These are phyloP conservation scores for Mus minutoides DNA, from an alignment of 2,797 vertebrate species.

Conservation along the genomic window DNA sequence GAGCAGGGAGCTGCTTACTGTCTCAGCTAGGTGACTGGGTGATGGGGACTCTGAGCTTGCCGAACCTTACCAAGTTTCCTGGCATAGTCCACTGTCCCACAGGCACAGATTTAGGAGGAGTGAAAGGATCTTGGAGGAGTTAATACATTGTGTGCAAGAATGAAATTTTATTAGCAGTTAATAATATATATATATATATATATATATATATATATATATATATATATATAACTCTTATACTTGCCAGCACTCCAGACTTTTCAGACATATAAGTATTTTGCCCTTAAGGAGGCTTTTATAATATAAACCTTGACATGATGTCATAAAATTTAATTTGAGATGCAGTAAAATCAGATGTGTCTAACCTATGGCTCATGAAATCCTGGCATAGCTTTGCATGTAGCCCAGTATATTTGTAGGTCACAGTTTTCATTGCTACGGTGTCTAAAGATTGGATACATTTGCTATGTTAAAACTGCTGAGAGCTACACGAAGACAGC, in stretches of 20 bases:
- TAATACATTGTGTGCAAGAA: background rate
- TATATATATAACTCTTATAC: background rate
- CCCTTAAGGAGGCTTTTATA: background rate
- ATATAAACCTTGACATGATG: background rate
- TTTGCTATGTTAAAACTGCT: background rate
- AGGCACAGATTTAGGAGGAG: background rate
- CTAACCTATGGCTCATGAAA: background rate
- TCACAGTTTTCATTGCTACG: background rate
- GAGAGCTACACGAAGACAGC: accelerated
- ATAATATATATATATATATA: background rate
- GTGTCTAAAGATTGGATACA: background rate
- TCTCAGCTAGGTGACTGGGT: background rate
- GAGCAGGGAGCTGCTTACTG: background rate
- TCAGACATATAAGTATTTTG: accelerated
- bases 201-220: background rate
- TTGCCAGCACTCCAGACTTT: background rate
- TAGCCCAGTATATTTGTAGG: background rate
- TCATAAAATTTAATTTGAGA: background rate
- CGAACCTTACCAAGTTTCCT: background rate
- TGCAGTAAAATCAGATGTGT: background rate
- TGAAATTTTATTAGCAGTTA: background rate
- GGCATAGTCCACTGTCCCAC: background rate
- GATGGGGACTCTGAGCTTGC: background rate
- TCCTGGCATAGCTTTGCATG: too few species aligned
- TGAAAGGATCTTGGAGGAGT: background rate